Percentiles rank a stretch among this genome's conserved stretches.
phyloP scores from a whole-genome alignment of 2,113 vertebrate species.

The Syngnathus floridae region DNA sequence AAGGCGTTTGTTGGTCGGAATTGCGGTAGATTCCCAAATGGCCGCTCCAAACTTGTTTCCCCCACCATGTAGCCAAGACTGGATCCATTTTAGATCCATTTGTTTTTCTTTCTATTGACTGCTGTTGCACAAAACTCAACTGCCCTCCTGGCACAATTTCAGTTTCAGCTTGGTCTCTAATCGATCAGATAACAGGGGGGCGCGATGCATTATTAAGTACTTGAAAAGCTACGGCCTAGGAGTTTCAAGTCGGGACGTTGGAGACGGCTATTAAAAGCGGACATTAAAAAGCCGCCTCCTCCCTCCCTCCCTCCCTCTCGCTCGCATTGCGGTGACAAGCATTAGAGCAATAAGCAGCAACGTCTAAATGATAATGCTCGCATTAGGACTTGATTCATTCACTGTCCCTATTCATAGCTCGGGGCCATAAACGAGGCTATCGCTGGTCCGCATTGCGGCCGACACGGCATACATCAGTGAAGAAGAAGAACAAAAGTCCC shows the following conservation, averaged over 20 bases:
- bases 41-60: too few relatives aligned
- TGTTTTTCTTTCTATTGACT: too few relatives aligned
- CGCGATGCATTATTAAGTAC: conserved; percentile 22
- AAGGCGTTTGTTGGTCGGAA: not conserved
- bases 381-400: conserved; percentile 56
- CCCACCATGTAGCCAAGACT: too few relatives aligned
- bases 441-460: conserved; percentile 42
- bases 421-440: conserved; percentile 51
- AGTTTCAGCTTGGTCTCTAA: not conserved
- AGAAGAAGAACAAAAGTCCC: conserved; percentile 12
- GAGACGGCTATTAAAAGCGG: conserved; percentile 45
- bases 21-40: too few relatives aligned
- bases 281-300: conserved; percentile 41
- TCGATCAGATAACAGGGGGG: not conserved
- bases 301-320: conserved; percentile 1
- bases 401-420: conserved; percentile 41
- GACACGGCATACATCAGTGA: conserved; percentile 40
- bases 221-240: conserved; percentile 7
- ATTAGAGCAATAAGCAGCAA: conserved; percentile 55
- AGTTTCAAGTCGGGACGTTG: conserved; percentile 40
- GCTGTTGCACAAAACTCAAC: not conserved
- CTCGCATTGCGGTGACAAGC: conserved; percentile 38
- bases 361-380: conserved; percentile 55
- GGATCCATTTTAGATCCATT: too few relatives aligned
- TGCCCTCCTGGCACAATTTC: not conserved